These are phyloP conservation scores for Trematocara nigrifrons DNA, from an alignment of 2,113 vertebrate genomes.

Conservation along the genomic window DNA sequence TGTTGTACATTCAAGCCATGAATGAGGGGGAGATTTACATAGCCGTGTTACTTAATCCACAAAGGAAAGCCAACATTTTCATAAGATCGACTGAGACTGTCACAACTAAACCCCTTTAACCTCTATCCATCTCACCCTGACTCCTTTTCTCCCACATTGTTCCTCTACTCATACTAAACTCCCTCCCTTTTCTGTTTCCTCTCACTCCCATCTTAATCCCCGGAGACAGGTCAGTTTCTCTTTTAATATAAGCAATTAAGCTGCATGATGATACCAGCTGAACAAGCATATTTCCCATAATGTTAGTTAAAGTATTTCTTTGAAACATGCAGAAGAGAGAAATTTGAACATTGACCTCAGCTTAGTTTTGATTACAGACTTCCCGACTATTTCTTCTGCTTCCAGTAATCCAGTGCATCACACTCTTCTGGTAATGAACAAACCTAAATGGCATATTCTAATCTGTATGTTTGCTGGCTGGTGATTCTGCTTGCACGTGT, in stretches of 20 bases:
- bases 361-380: not conserved
- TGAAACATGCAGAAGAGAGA: not conserved
- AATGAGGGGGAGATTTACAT: not conserved
- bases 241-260: conserved; percentile 12
- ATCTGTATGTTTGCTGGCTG: not conserved
- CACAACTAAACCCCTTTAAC: not conserved
- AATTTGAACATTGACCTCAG: not conserved
- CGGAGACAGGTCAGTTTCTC: not conserved
- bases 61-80: not conserved
- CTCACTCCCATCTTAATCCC: not conserved
- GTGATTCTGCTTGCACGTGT: not conserved
- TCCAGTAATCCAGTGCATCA: not conserved
- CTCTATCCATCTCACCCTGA: not conserved
- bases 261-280: not conserved
- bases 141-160: conserved; percentile 7
- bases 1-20: not conserved
- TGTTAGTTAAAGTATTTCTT: not conserved
- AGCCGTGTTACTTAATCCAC: not conserved
- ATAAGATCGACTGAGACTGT: not conserved
- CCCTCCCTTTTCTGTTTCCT: conserved; percentile 14
- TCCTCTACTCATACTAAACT: not conserved
- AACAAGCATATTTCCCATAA: not conserved
- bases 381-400: not conserved
- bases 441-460: not conserved
- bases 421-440: not conserved